Base-by-base conservation (phyloP, 1,140 invertebrate species). In the Plutomurus gul region DNA sequence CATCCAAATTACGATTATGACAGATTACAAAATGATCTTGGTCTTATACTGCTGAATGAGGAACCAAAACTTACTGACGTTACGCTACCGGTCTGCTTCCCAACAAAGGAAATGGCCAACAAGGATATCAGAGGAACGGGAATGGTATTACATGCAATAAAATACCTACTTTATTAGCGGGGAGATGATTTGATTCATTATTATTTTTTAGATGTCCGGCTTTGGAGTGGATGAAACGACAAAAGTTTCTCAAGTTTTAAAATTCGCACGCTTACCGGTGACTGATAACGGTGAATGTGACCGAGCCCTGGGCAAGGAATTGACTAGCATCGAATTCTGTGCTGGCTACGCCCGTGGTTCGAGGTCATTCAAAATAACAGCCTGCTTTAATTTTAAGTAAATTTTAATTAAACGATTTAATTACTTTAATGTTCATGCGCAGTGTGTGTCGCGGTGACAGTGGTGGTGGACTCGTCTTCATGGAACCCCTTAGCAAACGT, bases 1-100 rank as follows among this genome's bases (percentile, higher is more conserved):
- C 78, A 79, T 13, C 78, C 78, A 4, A 79, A 47, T 25, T 79
- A 79, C 20, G 60, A 79, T 37, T 79, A 79, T 43, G 60, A 75
- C 27, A 51, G 25, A 6, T 25, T 79, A 8, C 78, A 79, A 70
- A 51, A 73, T 71, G 78, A 79, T 51, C 3, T 79, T 6, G 78
- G 47, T 18, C 40, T 79, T 0, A 47, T 79, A n/a, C 37, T 75
- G 16, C 25, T 79, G n/a, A 46, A 65, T 13, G 51, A 22, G 20
- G 74, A 51, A 0, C 47, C 72, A 13, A 27, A 16, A 70, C 20
- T 79, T 33, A 46, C 78, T 0, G 40, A 79, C 10, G 51, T 65
- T 33, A 22, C 74, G 1, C 16, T 51, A 4, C 78, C 78, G 0
- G 74, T 75, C 37, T 79, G 78, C 20, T 75, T 79, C 20, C 78